Evolutionary conservation across 2,113 vertebrate species (phyloP), one percentile per base, ranked within the genome.

Genomic region (Pollimyrus isidori): DNA sequence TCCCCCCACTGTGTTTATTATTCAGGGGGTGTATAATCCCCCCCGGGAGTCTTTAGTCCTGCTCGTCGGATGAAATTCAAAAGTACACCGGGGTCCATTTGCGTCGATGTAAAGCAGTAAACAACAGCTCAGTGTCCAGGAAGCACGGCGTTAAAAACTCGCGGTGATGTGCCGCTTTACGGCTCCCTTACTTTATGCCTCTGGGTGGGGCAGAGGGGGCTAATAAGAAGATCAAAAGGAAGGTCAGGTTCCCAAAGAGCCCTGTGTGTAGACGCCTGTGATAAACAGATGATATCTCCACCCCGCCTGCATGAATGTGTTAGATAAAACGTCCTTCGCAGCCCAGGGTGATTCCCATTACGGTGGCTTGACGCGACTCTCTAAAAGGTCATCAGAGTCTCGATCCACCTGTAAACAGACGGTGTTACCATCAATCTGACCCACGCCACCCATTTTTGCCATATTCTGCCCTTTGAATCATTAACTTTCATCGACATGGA

Each of bases 161-260:
- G 19, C 69, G 39, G 30, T 76, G 30, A 76, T 76, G n/a, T n/a
- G 65, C 3, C 13, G 26, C 30, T 76, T 76, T 39, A 76, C 2
- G 35, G 69, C 30, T 17, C 10, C 39, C 35, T 76, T 76, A 30
- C 26, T 65, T 65, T 65, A 26, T 26, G n/a, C 1, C 21, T 39
- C 39, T 23, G 21, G 10, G 69, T 73, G 69, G 15, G 69, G 5
- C 0, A 4, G 11, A 23, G 30, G 65, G 80, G 35, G 39, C 17
- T 39, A 83, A 83, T n/a, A 83, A n/a, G 42, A 13, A 46, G 42
- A 88, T 10, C 65, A 7, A 49, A 73, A 88, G 26, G 26, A 73
- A 88, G 62, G 42, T 49, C 87, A 73, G 65, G 69, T 88, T 88
- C 87, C 87, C 26, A 69, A 50, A 88, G 42, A 88, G 87, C 87